Evolutionary conservation across 35 echinoderm and acorn worm species (phyloP).

Genomic region (Diadema setosum): DNA sequence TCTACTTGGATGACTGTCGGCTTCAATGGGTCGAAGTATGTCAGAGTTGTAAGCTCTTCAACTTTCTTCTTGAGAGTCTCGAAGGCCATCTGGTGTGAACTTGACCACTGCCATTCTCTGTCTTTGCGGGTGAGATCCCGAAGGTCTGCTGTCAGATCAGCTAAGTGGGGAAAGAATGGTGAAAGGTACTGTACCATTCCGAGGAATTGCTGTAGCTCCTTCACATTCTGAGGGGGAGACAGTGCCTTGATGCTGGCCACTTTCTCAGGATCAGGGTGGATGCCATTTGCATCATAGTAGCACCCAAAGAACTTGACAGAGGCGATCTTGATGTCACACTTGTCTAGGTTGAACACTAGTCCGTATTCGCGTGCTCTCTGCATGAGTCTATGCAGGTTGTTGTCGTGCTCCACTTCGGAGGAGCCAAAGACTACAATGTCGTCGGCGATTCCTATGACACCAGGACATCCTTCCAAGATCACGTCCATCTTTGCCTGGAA

Average conservation of each 20-base stretch:
- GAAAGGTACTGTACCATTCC: constrained; percentile 47
- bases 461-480: too few relatives aligned
- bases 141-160: too few relatives aligned
- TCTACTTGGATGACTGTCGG: constrained; percentile 31
- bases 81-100: constrained; percentile 19
- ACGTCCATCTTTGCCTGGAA: too few relatives aligned
- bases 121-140: background rate
- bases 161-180: constrained; percentile 26
- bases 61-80: background rate
- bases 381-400: constrained; percentile 15
- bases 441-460: too few relatives aligned
- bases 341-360: constrained; percentile 35
- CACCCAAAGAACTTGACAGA: constrained; percentile 54
- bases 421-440: too few relatives aligned
- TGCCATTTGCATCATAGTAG: constrained; percentile 17
- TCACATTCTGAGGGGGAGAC: background rate
- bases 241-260: constrained; percentile 10
- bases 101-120: constrained; percentile 16
- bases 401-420: too few relatives aligned
- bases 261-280: constrained; percentile 25
- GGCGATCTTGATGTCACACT: constrained; percentile 18
- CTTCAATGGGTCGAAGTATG: constrained; percentile 33
- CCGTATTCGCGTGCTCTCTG: background rate
- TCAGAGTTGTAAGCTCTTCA: background rate
- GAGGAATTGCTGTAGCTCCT: constrained; percentile 38